Evolutionary conservation across 2,888 invertebrate species (phyloP).

Genomic region (Sphinx pinastri): DNA sequence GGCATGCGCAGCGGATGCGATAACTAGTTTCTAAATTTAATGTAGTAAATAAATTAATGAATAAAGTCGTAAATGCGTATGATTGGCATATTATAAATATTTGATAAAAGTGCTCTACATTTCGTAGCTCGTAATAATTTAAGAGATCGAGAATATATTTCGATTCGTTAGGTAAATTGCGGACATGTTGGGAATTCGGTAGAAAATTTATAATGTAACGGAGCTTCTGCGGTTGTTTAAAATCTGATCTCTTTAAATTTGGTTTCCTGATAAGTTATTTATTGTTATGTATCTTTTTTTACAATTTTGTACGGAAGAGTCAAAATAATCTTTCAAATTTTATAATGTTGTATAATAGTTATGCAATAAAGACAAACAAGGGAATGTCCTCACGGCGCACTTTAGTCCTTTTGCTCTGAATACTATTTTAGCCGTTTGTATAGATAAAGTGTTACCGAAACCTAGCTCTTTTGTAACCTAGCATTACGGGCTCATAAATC

Average conservation of each 20-base stretch:
- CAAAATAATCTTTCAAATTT: neutral
- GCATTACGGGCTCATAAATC: constrained; percentile 19
- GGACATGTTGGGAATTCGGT: constrained; percentile 36
- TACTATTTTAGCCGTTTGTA: neutral
- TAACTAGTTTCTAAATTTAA: constrained; percentile 50
- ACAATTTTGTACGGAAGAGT: neutral
- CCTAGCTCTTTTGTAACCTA: constrained; percentile 19
- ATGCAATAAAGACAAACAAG: too few species aligned
- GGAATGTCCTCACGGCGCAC: too few species aligned
- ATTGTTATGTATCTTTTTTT: neutral
- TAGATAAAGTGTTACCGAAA: neutral
- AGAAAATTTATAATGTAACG: constrained; percentile 20
- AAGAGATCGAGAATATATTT: constrained; percentile 46
- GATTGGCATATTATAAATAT: constrained; percentile 58
- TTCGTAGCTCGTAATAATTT: constrained; percentile 48
- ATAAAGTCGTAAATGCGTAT: constrained; percentile 56
- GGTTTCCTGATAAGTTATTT: neutral
- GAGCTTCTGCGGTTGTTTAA: constrained; percentile 23
- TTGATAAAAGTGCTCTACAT: constrained; percentile 57
- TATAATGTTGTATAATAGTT: too few species aligned
- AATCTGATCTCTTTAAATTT: neutral
- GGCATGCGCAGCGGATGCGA: constrained; percentile 44
- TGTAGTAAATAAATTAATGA: constrained; percentile 56
- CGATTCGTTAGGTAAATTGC: constrained; percentile 42
- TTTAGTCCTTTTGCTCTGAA: neutral